A percentile compares a stretch with the other conserved stretches of the same genome.
These are phyloP conservation scores for Aphelenchoides besseyi DNA, from an alignment of 1,140 invertebrate genomes.

Conservation along the genomic window DNA sequence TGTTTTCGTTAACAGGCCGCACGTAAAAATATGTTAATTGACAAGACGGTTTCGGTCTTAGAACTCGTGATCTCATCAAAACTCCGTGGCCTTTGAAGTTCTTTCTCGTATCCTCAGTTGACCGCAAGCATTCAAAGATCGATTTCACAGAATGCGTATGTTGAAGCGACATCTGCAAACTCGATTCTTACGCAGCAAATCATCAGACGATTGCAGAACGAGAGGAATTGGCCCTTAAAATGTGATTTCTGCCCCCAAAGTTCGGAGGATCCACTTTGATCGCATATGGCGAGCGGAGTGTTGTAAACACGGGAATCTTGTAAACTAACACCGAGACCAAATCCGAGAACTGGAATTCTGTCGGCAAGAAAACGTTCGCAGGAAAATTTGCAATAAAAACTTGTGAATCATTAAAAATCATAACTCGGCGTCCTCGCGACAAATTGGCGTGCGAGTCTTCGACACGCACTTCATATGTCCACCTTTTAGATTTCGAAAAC, in stretches of 20 bases:
- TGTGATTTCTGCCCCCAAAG: too few relatives aligned
- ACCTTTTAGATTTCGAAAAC: too few relatives aligned
- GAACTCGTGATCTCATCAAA: too few relatives aligned
- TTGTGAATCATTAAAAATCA: background rate
- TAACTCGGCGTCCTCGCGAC: background rate
- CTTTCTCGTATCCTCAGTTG: too few relatives aligned
- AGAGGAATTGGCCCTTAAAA: background rate
- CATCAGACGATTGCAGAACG: background rate
- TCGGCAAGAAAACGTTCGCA: too few relatives aligned
- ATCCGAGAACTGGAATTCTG: background rate
- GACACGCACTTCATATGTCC: background rate
- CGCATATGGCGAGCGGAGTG: slow-evolving; percentile 2
- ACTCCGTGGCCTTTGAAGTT: too few relatives aligned
- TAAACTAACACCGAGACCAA: background rate
- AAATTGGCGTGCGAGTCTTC: background rate
- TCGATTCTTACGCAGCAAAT: background rate
- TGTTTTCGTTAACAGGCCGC: too few relatives aligned
- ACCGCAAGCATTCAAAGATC: too few relatives aligned
- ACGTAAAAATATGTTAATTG: too few relatives aligned
- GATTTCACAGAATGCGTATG: too few relatives aligned
- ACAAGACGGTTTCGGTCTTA: too few relatives aligned
- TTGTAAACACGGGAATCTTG: background rate
- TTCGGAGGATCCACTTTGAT: background rate
- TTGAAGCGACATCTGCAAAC: background rate
- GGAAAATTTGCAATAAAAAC: background rate